Conservation (phyloP, 2,888 invertebrate species). For the Microplitis manilae region DNA sequence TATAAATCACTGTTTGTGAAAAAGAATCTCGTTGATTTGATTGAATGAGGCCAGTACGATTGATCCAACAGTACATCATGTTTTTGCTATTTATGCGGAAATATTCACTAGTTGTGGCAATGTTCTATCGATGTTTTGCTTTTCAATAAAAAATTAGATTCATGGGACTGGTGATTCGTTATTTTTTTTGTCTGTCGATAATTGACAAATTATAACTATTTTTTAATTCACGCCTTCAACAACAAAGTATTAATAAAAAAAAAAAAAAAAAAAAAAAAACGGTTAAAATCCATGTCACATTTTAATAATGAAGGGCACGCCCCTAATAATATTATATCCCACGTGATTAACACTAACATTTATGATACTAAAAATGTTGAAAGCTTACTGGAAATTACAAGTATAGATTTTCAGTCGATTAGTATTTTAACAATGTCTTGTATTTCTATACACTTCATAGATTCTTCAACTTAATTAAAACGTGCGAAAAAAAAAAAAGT, state of each 20-base stretch:
- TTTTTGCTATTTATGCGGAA: conserved; percentile 23
- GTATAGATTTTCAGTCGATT: no score
- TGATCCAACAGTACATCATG: conserved; percentile 22
- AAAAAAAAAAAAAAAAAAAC: neutral
- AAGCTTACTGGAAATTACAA: no score
- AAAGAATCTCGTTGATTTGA: neutral
- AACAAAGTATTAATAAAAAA: neutral
- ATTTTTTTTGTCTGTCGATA: neutral
- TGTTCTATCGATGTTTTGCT: conserved; percentile 6
- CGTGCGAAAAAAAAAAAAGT: neutral
- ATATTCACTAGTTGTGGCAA: conserved; percentile 8
- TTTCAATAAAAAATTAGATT: neutral
- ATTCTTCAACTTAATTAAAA: neutral
- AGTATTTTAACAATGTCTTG: neutral
- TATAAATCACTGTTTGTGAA: neutral
- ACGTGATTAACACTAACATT: no score
- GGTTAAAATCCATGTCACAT: neutral
- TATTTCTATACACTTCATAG: neutral
- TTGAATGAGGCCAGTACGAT: conserved; percentile 30
- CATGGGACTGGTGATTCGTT: neutral
- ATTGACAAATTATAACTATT: neutral
- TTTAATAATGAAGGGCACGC: conserved; percentile 10
- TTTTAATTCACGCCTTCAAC: neutral
- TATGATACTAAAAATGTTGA: no score
- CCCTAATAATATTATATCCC: neutral